Evolutionary conservation across 2,113 vertebrate species (phyloP).

Genomic region (Sinocyclocheilus anshuiensis): DNA sequence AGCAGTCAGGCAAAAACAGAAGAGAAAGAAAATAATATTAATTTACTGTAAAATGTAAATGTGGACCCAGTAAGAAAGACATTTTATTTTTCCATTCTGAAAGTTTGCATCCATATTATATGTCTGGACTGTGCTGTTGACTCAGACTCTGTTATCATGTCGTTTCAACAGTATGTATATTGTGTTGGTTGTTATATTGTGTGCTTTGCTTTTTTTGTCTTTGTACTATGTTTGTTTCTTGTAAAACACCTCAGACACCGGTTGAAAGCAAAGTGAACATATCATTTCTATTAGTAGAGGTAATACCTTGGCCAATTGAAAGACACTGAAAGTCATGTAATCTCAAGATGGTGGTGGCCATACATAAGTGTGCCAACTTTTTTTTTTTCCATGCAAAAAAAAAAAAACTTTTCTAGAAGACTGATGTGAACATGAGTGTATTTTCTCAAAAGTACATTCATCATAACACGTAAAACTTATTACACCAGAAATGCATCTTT

Average conservation of each 20-base stretch:
- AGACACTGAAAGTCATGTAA: no score
- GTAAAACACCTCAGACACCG: not conserved
- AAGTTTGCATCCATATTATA: not conserved
- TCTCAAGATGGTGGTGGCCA: no score
- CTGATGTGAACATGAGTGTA: no score
- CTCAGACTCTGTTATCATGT: not conserved
- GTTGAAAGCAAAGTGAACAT: not conserved
- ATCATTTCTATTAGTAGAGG: not conserved
- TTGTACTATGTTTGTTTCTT: not conserved
- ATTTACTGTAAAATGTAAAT: not conserved
- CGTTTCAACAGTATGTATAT: not conserved
- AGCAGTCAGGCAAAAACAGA: constrained; percentile 13
- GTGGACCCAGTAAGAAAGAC: not conserved
- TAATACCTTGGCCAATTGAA: no score
- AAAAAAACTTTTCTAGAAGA: not conserved
- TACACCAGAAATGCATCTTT: not conserved
- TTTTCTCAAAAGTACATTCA: no score
- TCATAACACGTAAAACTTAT: no score
- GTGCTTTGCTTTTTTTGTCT: not conserved
- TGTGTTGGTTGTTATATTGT: not conserved
- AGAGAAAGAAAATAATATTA: not conserved
- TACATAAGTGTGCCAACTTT: no score
- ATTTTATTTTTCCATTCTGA: not conserved
- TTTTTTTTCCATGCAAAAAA: not conserved
- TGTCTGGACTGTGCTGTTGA: not conserved